Conservation (phyloP, 2,888 invertebrate species). For the Lasius platythorax region DNA sequence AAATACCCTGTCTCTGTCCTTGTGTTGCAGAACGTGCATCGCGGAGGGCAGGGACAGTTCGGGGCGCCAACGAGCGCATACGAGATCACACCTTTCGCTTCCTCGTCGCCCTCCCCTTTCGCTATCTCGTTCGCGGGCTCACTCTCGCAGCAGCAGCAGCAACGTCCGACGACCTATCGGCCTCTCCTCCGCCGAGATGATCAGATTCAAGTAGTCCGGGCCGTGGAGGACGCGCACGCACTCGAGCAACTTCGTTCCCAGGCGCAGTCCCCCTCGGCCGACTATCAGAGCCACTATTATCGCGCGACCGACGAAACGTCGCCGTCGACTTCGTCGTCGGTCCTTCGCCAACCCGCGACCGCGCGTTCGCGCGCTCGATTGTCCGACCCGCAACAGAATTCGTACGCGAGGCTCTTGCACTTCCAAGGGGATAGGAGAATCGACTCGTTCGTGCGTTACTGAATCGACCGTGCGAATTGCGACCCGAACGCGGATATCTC, state of each 20-base stretch:
- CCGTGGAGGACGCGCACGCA: constrained; percentile 78
- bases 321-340: constrained; percentile 50
- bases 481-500: constrained; percentile 32
- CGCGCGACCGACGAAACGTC: constrained; percentile 26
- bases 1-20: constrained; percentile 84
- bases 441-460: constrained; percentile 79
- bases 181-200: constrained; percentile 79
- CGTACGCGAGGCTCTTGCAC: constrained; percentile 78
- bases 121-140: constrained; percentile 67
- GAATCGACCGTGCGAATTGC: constrained; percentile 24
- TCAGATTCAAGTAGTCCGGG: constrained; percentile 80
- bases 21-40: constrained; percentile 85
- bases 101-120: constrained; percentile 68
- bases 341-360: constrained; percentile 59
- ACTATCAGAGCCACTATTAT: constrained; percentile 47
- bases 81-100: constrained; percentile 71
- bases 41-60: constrained; percentile 85
- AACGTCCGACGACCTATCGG: constrained; percentile 83
- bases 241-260: constrained; percentile 70
- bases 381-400: constrained; percentile 75
- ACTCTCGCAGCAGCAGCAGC: constrained; percentile 74
- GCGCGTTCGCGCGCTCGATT: constrained; percentile 41
- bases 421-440: constrained; percentile 78
- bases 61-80: constrained; percentile 62
- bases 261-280: constrained; percentile 59